These are phyloP conservation scores for Aselliscus stoliczkanus DNA, from an alignment of 2,797 vertebrate species.

Conservation along the genomic window DNA sequence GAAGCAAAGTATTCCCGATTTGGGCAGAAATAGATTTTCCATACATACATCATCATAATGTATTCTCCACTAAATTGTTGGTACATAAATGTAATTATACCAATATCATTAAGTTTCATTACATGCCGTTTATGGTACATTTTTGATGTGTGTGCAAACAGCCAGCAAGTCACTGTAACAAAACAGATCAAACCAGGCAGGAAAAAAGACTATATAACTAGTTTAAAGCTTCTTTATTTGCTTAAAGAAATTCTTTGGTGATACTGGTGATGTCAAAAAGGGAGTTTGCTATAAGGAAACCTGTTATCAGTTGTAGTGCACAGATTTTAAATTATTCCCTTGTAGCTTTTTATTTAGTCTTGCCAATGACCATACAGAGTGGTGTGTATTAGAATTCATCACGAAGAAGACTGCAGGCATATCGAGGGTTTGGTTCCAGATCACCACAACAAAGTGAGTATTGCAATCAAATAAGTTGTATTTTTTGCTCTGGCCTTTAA, in stretches of 20 bases:
- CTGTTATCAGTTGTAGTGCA: background rate
- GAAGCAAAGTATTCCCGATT: constrained; percentile 58
- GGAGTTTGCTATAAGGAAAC: background rate
- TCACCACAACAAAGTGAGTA: background rate
- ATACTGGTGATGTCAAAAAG: background rate
- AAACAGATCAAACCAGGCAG: constrained; percentile 59
- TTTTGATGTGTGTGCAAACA: constrained; percentile 69
- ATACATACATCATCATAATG: constrained; percentile 71
- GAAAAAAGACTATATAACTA: background rate
- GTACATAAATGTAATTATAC: constrained; percentile 68
- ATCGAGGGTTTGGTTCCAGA: background rate
- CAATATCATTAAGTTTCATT: constrained; percentile 64
- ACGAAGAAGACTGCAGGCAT: constrained; percentile 47
- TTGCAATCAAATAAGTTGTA: background rate
- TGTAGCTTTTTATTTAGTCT: background rate
- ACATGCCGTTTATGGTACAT: constrained; percentile 67
- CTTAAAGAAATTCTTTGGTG: constrained; percentile 53
- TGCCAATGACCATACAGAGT: constrained; percentile 37
- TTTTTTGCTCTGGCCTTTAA: background rate
- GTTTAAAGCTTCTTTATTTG: constrained; percentile 52
- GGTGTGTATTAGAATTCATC: constrained; percentile 67
- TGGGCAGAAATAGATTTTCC: constrained; percentile 65
- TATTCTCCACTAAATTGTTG: constrained; percentile 57
- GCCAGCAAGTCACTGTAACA: constrained; percentile 56
- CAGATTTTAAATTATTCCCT: background rate